Base-by-base conservation (phyloP, 2,113 vertebrate species). In the Serinus canaria region DNA sequence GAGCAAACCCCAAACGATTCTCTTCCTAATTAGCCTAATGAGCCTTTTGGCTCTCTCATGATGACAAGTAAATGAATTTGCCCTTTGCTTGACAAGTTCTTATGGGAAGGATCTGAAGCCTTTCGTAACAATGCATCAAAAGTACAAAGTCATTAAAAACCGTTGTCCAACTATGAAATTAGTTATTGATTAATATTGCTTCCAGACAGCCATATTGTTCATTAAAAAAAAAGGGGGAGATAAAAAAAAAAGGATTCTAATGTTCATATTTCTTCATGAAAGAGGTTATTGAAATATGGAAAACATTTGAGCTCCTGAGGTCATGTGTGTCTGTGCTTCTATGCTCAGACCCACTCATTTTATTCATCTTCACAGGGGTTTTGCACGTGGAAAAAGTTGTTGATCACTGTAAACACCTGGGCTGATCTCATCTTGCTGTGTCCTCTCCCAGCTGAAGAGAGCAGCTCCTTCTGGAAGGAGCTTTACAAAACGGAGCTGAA, bases 81-180 rank as follows among this genome's bases (percentile, higher is more conserved):
- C 97, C 86, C 90, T 98, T 98, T 98, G 84, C 83, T 86, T 97
- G 97, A 97, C 97, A 97, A 82, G 91, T 95, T 96, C 93, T 97
- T 97, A 69, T 96, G 93, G 95, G 95, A 97, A 94, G 89, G 94
- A 96, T 96, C 84, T 27, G 87, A 97, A 96, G 86, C 73, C 92
- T 95, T 96, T 93, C 3, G 72, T 83, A 92, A 97, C 94, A 95
- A 95, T 95, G 88, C 63, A 82, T 98, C 85, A 94, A 89, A 97
- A 84, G 67, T 93, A 95, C 87, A 58, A 94, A 97, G 96, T 96
- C 97, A 97, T 98, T 98, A 98, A 97, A 98, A 96, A 96, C 84
- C 97, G 94, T 97, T 98, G 96, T 98, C 96, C 97, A 98, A 92
- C 96, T 98, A 98, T 97, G 96, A 98, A 98, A 97, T 97, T 98